Base-by-base conservation (phyloP, 2,113 vertebrate species). In the Neomonachus schauinslandi region DNA sequence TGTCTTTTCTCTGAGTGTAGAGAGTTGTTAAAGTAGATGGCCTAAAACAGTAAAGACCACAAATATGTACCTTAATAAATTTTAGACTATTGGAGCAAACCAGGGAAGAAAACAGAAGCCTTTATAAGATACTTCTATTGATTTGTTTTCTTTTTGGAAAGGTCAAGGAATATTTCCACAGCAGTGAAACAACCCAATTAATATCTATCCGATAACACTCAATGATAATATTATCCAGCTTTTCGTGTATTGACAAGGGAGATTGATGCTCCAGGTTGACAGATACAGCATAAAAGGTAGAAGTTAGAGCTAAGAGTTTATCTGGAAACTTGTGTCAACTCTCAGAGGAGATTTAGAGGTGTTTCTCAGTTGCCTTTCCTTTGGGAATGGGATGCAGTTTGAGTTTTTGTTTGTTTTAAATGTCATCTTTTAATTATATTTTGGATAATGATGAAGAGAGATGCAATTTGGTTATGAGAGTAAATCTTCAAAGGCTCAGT, bases 401-500 rank as follows among this genome's bases (percentile, higher is more conserved):
- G 84, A 67, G 86, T 95, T 93, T 79, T 51, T 89, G 80, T 98
- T 98, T 84, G 74, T 91, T 94, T 97, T 97, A 55, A 97, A 96
- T 97, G 84, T 95, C 65, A 77, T 98, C 86, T 98, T 98, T 98
- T 98, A 98, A 97, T 99, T 98, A 86, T 95, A 96, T 97, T 97
- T 98, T 97, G 94, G 82, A 84, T 98, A 97, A 92, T 94, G 97
- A 39, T 96, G 80, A 97, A 98, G 86, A 95, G 85, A 98, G 84
- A 76, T 18, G 83, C 33, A 96, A 63, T 96, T 98, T 97, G 46
- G 53, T 97, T 91, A 91, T 94, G 67, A 89, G 15, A 98, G 46
- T 95, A 94, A 96, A 96, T 98, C 89, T 98, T 98, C 97, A 98
- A 98, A 98, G 91, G 49, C 92, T 97, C 84, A 83, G 77, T 69